phyloP scores from a whole-genome alignment of 2,113 vertebrate genomes.

The Podilymbus podiceps region DNA sequence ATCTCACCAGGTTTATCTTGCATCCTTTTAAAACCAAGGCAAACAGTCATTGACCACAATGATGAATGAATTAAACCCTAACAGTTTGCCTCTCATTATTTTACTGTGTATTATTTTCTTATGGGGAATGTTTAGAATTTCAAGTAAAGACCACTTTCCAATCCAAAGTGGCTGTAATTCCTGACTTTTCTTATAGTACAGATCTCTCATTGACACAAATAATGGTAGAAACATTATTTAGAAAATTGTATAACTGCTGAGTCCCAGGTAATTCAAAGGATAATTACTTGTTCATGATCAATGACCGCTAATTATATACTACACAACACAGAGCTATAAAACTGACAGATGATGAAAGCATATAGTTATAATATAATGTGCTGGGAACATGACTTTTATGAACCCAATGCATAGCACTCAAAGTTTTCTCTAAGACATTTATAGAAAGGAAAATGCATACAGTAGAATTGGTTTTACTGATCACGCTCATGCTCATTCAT shows the following conservation, averaged over 20 bases:
- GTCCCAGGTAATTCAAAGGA: constrained; percentile 37
- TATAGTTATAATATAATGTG: background rate
- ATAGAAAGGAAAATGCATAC: background rate
- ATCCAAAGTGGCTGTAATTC: constrained; percentile 21
- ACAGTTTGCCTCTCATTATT: background rate
- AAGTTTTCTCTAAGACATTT: constrained; percentile 25
- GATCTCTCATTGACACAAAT: constrained; percentile 14
- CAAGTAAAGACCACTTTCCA: background rate
- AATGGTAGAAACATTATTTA: constrained; percentile 26
- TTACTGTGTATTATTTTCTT: background rate
- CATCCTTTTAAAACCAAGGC: background rate
- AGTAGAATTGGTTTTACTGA: background rate
- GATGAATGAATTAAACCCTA: background rate
- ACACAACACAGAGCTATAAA: constrained; percentile 23
- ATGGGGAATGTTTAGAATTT: background rate
- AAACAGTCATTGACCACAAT: background rate
- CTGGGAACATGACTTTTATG: constrained; percentile 30
- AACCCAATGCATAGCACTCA: background rate
- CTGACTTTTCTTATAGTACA: background rate
- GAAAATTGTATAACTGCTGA: constrained; percentile 25
- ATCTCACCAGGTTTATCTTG: background rate
- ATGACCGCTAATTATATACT: constrained; percentile 25
- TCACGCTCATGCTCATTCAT: background rate
- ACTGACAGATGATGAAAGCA: constrained; percentile 22
- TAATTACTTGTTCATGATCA: constrained; percentile 56